Conservation (phyloP, 2,113 vertebrate species). For the Protomyctophum bolini region DNA sequence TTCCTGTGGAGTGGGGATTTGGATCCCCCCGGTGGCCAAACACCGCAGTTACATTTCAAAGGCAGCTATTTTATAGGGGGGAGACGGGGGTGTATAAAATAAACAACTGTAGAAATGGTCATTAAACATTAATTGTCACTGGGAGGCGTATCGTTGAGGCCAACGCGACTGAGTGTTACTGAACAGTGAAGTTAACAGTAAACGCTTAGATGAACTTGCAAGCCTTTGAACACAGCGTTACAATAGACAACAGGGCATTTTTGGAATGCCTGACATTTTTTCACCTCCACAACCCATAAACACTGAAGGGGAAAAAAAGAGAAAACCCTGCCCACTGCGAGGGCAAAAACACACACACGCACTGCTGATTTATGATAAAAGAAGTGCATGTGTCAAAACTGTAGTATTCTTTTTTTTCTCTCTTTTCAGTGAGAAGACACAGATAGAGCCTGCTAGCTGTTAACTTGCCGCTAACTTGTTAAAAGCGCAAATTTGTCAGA, state of each 20-base stretch:
- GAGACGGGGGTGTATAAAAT: neutral
- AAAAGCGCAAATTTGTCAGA: conserved; percentile 9
- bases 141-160: conserved; percentile 21
- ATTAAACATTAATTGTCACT: conserved; percentile 35
- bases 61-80: conserved; percentile 10
- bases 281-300: conserved; percentile 63
- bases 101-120: conserved; percentile 29
- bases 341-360: conserved; percentile 37
- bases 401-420: neutral
- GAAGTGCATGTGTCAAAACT: neutral
- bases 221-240: conserved; percentile 30
- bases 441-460: neutral
- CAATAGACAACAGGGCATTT: conserved; percentile 52
- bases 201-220: conserved; percentile 17
- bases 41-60: conserved; percentile 8
- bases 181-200: conserved; percentile 17
- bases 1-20: conserved; percentile 23
- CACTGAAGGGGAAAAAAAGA: conserved; percentile 23
- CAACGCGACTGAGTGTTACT: conserved; percentile 12
- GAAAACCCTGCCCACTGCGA: conserved; percentile 29
- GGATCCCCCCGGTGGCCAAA: conserved; percentile 68
- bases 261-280: conserved; percentile 68
- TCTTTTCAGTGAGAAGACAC: neutral
- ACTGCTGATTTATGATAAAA: conserved; percentile 32
- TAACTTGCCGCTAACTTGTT: conserved; percentile 8